A percentile compares a stretch with the other conserved stretches of the same genome.
These are phyloP conservation scores for Menura novaehollandiae DNA, from an alignment of 2,113 vertebrate genomes.

Conservation along the genomic window DNA sequence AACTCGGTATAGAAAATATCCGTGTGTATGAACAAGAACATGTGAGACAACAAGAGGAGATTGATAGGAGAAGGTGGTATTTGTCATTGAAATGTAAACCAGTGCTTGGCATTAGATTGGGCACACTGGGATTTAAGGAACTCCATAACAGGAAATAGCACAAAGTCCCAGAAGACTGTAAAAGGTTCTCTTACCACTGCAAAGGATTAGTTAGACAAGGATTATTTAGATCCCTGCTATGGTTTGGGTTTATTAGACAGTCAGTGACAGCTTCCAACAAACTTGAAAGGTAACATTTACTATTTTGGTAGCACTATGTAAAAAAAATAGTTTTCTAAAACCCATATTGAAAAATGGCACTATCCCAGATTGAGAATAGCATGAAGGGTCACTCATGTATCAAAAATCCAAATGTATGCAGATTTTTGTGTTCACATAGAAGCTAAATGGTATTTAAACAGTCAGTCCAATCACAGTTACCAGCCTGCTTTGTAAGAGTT, in stretches of 20 bases:
- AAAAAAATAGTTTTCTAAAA: neutral
- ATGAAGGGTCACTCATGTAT: accelerated
- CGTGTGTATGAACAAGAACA: slow-evolving; percentile 87
- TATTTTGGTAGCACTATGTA: neutral
- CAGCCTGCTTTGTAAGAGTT: neutral
- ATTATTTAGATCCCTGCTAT: neutral
- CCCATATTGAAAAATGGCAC: neutral
- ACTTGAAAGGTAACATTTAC: neutral
- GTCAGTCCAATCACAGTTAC: neutral
- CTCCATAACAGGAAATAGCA: neutral
- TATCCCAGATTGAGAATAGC: too few species aligned
- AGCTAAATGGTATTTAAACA: neutral
- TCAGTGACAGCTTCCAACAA: neutral
- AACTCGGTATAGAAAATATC: slow-evolving; percentile 88
- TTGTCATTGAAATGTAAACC: neutral
- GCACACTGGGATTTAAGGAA: neutral
- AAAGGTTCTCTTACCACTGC: neutral
- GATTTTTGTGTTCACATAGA: neutral
- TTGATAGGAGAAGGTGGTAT: slow-evolving; percentile 84
- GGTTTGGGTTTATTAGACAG: neutral
- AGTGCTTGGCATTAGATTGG: neutral
- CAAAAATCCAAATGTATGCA: neutral
- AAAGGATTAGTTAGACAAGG: neutral
- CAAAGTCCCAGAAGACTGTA: neutral
- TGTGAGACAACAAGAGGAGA: slow-evolving; percentile 82